Base-by-base conservation (phyloP, 2,888 invertebrate genomes). In the Lycia hirtaria region DNA sequence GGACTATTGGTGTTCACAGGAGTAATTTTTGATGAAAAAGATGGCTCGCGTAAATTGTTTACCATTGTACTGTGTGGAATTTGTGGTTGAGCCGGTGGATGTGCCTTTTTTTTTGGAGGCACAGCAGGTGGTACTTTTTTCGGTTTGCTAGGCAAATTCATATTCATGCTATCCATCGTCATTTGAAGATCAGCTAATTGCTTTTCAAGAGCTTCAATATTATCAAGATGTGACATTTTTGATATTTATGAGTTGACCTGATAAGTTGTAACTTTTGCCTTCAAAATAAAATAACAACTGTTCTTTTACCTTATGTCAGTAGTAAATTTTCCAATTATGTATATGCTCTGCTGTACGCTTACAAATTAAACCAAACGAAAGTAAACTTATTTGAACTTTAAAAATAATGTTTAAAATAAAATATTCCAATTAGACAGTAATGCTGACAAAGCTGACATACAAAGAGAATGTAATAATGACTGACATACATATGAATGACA, bases 41-140 rank as follows among this genome's bases (percentile, higher is more conserved):
- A 95, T 2, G 96, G 96, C 73, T 95, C 95, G 49, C 95, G 92
- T 49, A 95, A 88, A 68, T 94, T 93, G 78, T 94, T 95, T 47
- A 96, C 93, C 3, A 93, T 92, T 69, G 95, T 95, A 82, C 96
- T 96, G 75, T 95, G 95, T 60, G 96, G 96, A 72, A 97, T 95
- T 95, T 95, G 86, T 10, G 93, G 90, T 74, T 87, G 86, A 60
- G 87, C 95, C 20, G 47, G 17, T 7, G 10, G 14, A n/a, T n/a
- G n/a, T 35, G 47, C 24, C 81, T 94, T 95, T 65, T 96, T 96
- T 81, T 96, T 96, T 7, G 96, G 96, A 40, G 96, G 96, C 56
- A 96, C 96, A 51, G 95, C 95, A 62, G 96, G 96, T 64, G 96
- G 96, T 62, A 95, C 90, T 86, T 96, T 96, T 78, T 92, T 85